Evolutionary conservation across 2,888 invertebrate genomes (phyloP).

Genomic region (Pinctada fucata): DNA sequence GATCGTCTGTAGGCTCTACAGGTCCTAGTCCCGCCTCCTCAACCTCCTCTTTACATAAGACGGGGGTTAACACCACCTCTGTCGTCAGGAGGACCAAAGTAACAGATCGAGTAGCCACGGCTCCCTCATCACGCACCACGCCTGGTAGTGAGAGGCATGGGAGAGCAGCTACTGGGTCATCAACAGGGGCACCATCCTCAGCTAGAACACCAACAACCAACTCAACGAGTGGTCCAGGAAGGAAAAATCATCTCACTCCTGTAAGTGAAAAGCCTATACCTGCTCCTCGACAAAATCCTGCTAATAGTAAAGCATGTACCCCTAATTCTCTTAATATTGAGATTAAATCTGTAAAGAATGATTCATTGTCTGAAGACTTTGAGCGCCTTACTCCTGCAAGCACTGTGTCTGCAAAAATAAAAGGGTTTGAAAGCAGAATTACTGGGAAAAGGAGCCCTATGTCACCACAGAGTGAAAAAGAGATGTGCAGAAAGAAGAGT

Average conservation of each 20-base stretch:
- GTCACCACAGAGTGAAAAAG: background rate
- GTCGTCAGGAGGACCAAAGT: constrained; percentile 43
- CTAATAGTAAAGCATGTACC: background rate
- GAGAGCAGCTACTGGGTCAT: constrained; percentile 38
- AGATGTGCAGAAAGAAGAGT: background rate
- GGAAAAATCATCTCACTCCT: constrained; percentile 54
- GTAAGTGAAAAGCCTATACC: constrained; percentile 37
- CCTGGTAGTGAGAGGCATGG: constrained; percentile 39
- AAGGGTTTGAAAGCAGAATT: background rate
- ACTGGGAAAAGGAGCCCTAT: background rate
- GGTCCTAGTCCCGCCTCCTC: constrained; percentile 37
- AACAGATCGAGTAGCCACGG: constrained; percentile 39
- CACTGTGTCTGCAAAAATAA: background rate
- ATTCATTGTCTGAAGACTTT: background rate
- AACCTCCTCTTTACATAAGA: constrained; percentile 33
- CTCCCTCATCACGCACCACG: constrained; percentile 32
- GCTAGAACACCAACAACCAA: constrained; percentile 27
- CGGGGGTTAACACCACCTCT: constrained; percentile 25
- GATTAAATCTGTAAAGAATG: background rate
- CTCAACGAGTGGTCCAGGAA: constrained; percentile 32
- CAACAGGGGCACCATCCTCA: constrained; percentile 42
- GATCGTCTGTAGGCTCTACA: constrained; percentile 40
- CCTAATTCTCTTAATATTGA: background rate
- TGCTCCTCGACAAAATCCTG: background rate
- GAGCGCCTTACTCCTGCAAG: background rate